A percentile compares a stretch with the other conserved stretches of the same genome.
Evolutionary conservation across 2,113 vertebrate species (phyloP).

Genomic region (Mirza zaza): DNA sequence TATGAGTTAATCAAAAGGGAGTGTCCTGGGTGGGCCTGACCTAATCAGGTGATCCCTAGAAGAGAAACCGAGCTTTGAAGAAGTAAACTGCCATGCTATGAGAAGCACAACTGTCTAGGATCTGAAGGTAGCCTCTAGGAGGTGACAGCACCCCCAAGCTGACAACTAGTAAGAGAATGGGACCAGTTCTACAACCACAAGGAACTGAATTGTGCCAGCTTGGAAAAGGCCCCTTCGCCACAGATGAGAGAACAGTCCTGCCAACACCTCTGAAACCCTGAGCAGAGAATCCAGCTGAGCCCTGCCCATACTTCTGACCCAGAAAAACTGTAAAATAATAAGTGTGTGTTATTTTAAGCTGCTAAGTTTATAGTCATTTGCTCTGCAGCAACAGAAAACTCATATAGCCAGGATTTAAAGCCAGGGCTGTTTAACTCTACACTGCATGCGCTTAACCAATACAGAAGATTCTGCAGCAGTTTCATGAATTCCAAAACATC

Average conservation of each 20-base stretch:
- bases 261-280: background rate
- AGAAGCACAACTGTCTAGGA: background rate
- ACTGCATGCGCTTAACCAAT: background rate
- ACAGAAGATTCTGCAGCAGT: background rate
- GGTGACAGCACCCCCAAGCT: background rate
- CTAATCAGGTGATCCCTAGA: background rate
- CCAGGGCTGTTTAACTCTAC: background rate
- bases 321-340: conserved; percentile 22
- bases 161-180: background rate
- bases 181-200: background rate
- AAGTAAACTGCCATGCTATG: background rate
- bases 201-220: background rate
- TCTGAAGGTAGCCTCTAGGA: background rate
- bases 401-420: background rate
- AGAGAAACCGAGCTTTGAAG: background rate
- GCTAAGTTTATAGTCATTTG: background rate
- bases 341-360: conserved; percentile 33
- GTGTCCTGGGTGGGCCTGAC: background rate
- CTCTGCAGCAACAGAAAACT: background rate
- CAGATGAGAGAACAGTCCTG: background rate
- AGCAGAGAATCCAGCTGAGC: background rate
- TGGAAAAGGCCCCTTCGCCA: background rate
- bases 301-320: background rate
- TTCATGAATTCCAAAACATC: conserved; percentile 44
- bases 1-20: background rate